phyloP scores from a whole-genome alignment of 2,888 invertebrate genomes.

The Rapana venosa region DNA sequence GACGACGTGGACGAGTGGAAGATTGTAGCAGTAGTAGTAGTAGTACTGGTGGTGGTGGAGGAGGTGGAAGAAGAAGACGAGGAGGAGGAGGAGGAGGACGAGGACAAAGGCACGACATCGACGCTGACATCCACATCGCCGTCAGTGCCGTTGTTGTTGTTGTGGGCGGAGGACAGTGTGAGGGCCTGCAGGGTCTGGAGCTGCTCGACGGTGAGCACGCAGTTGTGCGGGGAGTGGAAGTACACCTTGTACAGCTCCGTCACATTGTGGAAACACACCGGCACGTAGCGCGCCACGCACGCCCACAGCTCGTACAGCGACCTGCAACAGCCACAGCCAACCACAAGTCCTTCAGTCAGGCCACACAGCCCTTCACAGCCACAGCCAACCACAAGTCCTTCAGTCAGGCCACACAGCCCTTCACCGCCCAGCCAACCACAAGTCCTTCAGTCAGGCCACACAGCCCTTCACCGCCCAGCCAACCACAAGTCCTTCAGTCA shows the following conservation, averaged over 20 bases:
- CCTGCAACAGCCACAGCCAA: too few relatives aligned
- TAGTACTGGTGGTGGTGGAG: background rate
- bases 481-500: too few relatives aligned
- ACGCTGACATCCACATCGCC: background rate
- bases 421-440: too few relatives aligned
- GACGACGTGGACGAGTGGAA: background rate
- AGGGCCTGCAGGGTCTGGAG: conserved; percentile 25
- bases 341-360: too few relatives aligned
- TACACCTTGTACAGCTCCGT: conserved; percentile 35
- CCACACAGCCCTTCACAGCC: too few relatives aligned
- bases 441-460: too few relatives aligned
- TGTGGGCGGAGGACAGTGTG: background rate
- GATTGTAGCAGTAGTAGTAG: background rate
- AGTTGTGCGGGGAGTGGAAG: conserved; percentile 43
- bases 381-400: too few relatives aligned
- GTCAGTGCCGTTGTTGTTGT: background rate
- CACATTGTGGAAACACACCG: conserved; percentile 33
- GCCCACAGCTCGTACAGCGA: conserved; percentile 38
- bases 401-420: too few relatives aligned
- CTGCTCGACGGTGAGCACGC: conserved; percentile 30
- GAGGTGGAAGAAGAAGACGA: background rate
- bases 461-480: too few relatives aligned
- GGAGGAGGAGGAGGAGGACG: conserved; percentile 2
- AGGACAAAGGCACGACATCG: background rate
- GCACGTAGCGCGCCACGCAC: conserved; percentile 36